Evolutionary conservation across 2,888 invertebrate genomes (phyloP), one percentile per base, ranked within the genome.

Genomic region (Acrobasis consociella): DNA sequence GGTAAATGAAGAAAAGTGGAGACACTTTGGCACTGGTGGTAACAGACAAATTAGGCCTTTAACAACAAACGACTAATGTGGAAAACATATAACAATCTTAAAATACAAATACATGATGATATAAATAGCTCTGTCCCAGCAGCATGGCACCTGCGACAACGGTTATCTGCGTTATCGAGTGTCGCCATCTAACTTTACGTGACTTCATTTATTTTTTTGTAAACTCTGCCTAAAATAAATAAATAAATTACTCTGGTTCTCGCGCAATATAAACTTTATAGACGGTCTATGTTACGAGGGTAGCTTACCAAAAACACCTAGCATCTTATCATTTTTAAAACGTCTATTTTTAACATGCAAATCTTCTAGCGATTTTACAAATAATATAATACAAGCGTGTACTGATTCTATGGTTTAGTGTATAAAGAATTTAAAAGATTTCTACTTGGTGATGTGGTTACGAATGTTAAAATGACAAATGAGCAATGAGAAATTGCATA

Each of bases 1-100:
- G 46, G 31, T 46, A 56, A 59, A 62, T 53, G 56, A 56, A 50
- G 31, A 51, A 62, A 58, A 60, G 53, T 31, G 5, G 31, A 37
- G 37, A 60, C 73, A 77, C 77, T 86, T 87, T 86, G 87, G 87
- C 83, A 84, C 83, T 71, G 75, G 71, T 77, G 82, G 84, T 85
- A 85, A 86, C 82, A 69, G 78, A 74, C 69, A 73, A 71, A 78
- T 80, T 80, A 82, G 80, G 80, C 81, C 80, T 66, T 51, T 38
- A 39, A 72, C 70, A 73, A 72, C 70, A 74, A 71, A 72, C 67
- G 71, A 72, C 64, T 67, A 69, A 58, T 49, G 15, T 65, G 56
- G 59, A 58, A 51, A 49, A 55, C 49, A 39, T 22, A 63, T 58
- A 49, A 51, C 49, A 22, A 17, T 17, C 31, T 13, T 50, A 38